Conservation (phyloP, 2,113 vertebrate species). For the Crotophaga sulcirostris region DNA sequence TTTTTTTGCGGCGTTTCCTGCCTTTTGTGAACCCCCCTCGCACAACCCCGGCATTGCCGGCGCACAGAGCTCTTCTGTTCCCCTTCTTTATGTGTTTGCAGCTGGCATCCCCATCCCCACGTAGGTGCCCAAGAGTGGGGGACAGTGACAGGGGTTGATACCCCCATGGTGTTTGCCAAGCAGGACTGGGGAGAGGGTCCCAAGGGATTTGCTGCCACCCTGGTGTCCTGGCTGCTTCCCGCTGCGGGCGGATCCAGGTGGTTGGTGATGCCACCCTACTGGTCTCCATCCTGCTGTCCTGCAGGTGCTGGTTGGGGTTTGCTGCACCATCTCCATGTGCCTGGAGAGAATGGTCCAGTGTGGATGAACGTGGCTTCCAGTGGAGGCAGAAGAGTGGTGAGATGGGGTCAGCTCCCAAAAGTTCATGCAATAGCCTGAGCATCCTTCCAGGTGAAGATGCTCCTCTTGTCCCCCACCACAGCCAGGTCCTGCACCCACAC, state of each 20-base stretch:
- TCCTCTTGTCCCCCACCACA: rapidly evolving
- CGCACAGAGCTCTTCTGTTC: conserved; percentile 54
- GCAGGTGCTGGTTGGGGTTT: background rate
- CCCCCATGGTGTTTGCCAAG: background rate
- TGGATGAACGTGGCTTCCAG: rapidly evolving
- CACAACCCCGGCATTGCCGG: background rate
- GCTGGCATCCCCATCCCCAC: background rate
- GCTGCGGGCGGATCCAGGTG: rapidly evolving
- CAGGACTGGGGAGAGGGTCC: background rate
- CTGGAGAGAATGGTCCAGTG: rapidly evolving
- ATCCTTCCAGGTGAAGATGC: background rate
- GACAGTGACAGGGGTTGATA: background rate
- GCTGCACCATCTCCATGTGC: rapidly evolving
- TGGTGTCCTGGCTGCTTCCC: rapidly evolving
- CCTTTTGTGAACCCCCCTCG: conserved; percentile 16
- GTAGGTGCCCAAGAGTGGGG: background rate
- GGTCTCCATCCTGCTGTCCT: background rate
- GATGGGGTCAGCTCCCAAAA: rapidly evolving
- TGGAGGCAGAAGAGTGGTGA: background rate
- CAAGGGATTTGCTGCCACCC: rapidly evolving
- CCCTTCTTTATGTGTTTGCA: conserved; percentile 7
- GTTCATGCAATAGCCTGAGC: background rate
- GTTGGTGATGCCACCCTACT: rapidly evolving
- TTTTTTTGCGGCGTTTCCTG: conserved; percentile 46
- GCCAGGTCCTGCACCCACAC: rapidly evolving